These are phyloP conservation scores for Euthynnus affinis DNA, from an alignment of 2,797 vertebrate genomes.

Conservation along the genomic window DNA sequence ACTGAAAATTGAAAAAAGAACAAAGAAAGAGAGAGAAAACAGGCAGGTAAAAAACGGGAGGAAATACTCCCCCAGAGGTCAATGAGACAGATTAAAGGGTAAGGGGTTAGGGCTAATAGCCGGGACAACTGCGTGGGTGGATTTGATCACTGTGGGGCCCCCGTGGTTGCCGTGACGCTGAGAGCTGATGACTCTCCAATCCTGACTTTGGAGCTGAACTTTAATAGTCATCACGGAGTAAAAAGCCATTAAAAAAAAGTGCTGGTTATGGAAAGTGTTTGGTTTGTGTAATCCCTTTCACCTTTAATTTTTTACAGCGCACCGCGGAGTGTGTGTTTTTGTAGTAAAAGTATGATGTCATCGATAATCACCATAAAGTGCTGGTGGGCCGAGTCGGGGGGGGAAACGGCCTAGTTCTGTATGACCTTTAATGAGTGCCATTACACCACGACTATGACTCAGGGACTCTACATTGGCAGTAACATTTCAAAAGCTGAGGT, in stretches of 20 bases:
- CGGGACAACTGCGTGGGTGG: constrained; percentile 63
- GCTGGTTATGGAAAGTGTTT: constrained; percentile 39
- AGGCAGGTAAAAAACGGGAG: constrained; percentile 73
- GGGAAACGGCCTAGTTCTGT: constrained; percentile 42
- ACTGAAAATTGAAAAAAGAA: constrained; percentile 48
- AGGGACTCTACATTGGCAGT: constrained; percentile 33
- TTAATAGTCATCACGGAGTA: constrained; percentile 1
- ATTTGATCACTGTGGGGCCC: constrained; percentile 79
- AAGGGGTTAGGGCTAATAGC: constrained; percentile 65
- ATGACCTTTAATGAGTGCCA: constrained; percentile 65
- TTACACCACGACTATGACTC: constrained; percentile 48
- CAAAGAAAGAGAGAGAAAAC: constrained; percentile 54
- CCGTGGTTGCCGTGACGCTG: constrained; percentile 42
- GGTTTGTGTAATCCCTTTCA: constrained; percentile 46
- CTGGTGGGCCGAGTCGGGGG: constrained; percentile 22
- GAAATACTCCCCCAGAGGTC: constrained; percentile 71
- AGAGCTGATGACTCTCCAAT: constrained; percentile 14
- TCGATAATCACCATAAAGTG: constrained; percentile 38
- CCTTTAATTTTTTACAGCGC: constrained; percentile 47
- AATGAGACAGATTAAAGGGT: constrained; percentile 71
- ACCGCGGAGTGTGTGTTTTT: constrained; percentile 30
- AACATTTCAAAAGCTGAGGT: constrained; percentile 26
- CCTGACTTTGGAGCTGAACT: constrained; percentile 23
- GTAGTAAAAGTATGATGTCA: constrained; percentile 58
- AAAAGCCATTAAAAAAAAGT: constrained; percentile 35